These are phyloP conservation scores for Porites lutea DNA, from an alignment of 64 coral and sea anemone genomes.

Conservation along the genomic window DNA sequence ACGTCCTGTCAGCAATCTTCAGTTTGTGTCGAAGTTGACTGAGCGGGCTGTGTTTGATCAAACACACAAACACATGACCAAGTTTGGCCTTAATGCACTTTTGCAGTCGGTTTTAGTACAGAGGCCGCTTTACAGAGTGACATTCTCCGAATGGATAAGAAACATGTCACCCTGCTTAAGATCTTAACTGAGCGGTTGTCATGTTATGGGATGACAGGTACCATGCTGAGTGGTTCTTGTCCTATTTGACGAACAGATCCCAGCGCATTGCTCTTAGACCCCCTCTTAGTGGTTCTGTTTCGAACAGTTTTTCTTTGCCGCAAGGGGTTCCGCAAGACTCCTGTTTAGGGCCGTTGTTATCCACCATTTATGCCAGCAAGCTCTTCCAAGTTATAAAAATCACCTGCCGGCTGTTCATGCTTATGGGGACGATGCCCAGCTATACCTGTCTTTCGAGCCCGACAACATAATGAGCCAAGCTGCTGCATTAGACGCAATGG, in stretches of 20 bases:
- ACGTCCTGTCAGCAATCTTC: conserved; percentile 33
- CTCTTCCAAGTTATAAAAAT: too few relatives aligned
- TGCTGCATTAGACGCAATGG: too few relatives aligned
- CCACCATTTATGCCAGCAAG: neutral
- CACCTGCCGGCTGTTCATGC: too few relatives aligned
- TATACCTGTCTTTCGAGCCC: too few relatives aligned
- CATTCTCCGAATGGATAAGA: too few relatives aligned
- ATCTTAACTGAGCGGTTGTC: too few relatives aligned
- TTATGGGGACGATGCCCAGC: too few relatives aligned
- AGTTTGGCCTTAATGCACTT: too few relatives aligned
- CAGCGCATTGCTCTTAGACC: neutral
- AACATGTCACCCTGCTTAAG: too few relatives aligned
- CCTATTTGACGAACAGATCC: neutral
- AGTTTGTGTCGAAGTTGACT: conserved; percentile 45
- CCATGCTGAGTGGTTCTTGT: neutral
- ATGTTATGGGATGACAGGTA: neutral
- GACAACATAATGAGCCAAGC: too few relatives aligned
- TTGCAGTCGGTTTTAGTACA: too few relatives aligned
- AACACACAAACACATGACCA: conserved; percentile 39
- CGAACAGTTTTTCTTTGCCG: neutral
- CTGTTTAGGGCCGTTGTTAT: neutral
- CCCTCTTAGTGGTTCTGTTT: neutral
- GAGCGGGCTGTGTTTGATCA: conserved; percentile 50
- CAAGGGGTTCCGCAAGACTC: neutral
- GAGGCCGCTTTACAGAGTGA: too few relatives aligned